Percentiles rank a stretch among this genome's conserved stretches.
Conservation (phyloP, 1,140 invertebrate genomes). For the Microplitis mediator region DNA sequence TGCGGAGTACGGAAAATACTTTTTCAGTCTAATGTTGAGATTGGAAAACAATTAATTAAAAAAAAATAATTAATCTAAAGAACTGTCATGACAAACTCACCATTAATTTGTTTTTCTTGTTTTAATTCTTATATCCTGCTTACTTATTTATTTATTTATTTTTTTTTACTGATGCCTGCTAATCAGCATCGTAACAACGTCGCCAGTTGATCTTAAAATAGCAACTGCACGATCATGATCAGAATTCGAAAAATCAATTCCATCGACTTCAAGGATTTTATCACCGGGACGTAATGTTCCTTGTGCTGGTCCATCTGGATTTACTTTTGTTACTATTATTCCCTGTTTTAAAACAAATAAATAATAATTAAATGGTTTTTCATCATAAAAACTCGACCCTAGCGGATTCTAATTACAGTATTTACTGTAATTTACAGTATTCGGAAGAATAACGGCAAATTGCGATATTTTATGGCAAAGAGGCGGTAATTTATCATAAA, state of each 20-base stretch:
- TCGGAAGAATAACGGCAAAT: too few species aligned
- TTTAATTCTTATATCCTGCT: not conserved
- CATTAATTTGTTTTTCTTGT: not conserved
- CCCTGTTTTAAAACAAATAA: slow-evolving; percentile 53
- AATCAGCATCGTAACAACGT: slow-evolving; percentile 65
- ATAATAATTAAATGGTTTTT: not conserved
- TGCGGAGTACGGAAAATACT: too few species aligned
- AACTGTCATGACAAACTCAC: not conserved
- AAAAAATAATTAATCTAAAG: slow-evolving; percentile 9
- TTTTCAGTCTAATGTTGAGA: too few species aligned
- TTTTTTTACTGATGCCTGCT: slow-evolving; percentile 56
- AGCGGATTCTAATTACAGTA: too few species aligned
- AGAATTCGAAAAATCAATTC: slow-evolving; percentile 67
- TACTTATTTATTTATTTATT: slow-evolving; percentile 12
- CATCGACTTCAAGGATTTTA: slow-evolving; percentile 69
- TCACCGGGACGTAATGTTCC: slow-evolving; percentile 65
- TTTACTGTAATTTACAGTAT: not conserved
- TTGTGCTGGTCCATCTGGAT: slow-evolving; percentile 63
- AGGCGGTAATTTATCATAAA: too few species aligned
- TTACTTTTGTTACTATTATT: slow-evolving; percentile 66
- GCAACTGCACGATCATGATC: slow-evolving; percentile 63
- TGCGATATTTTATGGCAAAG: too few species aligned
- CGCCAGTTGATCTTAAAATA: slow-evolving; percentile 61
- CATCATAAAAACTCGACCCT: not conserved
- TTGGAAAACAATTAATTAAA: too few species aligned